These are phyloP conservation scores for Loriculus beryllinus DNA, from an alignment of 2,797 vertebrate genomes.

Conservation along the genomic window DNA sequence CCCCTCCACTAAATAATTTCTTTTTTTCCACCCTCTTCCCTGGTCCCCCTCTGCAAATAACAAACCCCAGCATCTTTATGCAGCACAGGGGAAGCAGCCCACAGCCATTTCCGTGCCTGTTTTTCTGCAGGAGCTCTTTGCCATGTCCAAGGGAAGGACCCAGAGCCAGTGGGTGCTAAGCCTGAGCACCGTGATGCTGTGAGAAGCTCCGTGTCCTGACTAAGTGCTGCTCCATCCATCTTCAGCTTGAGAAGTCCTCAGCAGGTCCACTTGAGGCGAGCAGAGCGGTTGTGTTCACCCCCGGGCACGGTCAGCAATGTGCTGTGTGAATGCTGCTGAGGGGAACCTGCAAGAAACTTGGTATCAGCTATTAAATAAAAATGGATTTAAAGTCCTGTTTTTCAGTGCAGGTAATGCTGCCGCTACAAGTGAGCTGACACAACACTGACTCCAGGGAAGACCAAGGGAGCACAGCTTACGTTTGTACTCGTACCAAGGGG, in stretches of 20 bases:
- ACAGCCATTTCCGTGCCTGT: neutral
- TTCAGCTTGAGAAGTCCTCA: neutral
- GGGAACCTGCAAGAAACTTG: neutral
- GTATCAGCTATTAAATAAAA: neutral
- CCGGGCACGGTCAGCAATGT: rapidly evolving
- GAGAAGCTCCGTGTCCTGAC: neutral
- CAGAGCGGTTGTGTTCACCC: neutral
- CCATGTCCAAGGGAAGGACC: neutral
- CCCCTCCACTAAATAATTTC: neutral
- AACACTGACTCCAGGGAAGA: no score
- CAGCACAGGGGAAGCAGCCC: neutral
- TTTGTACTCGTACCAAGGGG: neutral
- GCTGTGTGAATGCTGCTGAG: neutral
- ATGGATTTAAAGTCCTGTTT: rapidly evolving
- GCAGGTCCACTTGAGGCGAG: neutral
- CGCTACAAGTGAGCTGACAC: rapidly evolving
- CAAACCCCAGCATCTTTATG: neutral
- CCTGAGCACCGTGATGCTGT: neutral
- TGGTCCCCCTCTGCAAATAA: neutral
- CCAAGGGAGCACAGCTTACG: rapidly evolving
- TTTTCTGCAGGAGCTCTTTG: neutral
- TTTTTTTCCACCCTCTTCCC: neutral
- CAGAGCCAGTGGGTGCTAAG: rapidly evolving
- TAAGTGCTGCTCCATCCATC: neutral
- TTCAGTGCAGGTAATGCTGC: neutral